Conservation (phyloP, 2,113 vertebrate species). For the Pholis gunnellus region DNA sequence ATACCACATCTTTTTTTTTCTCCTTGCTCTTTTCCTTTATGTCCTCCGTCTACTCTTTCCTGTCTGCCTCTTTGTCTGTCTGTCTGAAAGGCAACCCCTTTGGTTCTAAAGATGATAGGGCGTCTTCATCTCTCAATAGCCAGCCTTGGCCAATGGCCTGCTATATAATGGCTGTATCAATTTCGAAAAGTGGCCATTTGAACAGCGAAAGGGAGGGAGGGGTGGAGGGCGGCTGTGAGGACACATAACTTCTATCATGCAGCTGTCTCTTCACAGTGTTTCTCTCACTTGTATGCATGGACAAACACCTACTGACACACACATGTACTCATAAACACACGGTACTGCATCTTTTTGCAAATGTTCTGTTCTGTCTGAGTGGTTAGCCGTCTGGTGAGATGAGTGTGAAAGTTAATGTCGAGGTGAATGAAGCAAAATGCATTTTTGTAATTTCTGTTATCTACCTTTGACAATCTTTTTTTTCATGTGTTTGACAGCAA, state of each 20-base stretch:
- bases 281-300: neutral
- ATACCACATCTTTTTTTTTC: neutral
- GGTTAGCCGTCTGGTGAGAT: slow-evolving; percentile 27
- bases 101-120: slow-evolving; percentile 27
- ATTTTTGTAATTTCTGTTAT: slow-evolving; percentile 36
- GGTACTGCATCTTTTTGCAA: slow-evolving; percentile 15
- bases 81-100: neutral
- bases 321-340: slow-evolving; percentile 8
- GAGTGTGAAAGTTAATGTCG: slow-evolving; percentile 40
- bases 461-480: slow-evolving; percentile 25
- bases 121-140: slow-evolving; percentile 36
- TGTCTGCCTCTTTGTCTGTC: neutral
- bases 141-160: slow-evolving; percentile 9
- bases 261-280: slow-evolving; percentile 19
- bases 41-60: neutral
- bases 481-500: slow-evolving; percentile 39
- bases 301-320: slow-evolving; percentile 5
- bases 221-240: slow-evolving; percentile 18
- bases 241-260: slow-evolving; percentile 37
- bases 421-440: slow-evolving; percentile 42
- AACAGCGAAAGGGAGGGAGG: slow-evolving; percentile 16
- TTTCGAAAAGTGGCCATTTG: slow-evolving; percentile 57
- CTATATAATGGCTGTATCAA: slow-evolving; percentile 41
- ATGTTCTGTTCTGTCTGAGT: slow-evolving; percentile 18
- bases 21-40: slow-evolving; percentile 1